Evolutionary conservation across 2,888 invertebrate genomes (phyloP).

Genomic region (Crossocerus cetratus): DNA sequence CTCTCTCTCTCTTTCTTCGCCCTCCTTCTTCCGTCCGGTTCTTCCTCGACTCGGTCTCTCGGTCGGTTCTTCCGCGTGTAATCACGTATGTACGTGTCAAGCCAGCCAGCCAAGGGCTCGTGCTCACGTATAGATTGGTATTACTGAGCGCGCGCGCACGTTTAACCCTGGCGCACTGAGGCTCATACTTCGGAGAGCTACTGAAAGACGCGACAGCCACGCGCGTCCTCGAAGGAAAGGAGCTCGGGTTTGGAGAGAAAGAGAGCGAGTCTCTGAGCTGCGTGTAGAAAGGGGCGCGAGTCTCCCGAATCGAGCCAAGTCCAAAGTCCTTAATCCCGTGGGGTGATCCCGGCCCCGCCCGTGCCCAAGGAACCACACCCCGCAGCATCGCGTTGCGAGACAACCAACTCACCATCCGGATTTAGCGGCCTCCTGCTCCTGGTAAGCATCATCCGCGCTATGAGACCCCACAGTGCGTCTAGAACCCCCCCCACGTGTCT

Average conservation of each 20-base stretch:
- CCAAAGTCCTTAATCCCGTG: conserved; percentile 67
- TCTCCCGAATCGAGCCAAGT: conserved; percentile 61
- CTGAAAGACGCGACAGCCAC: not conserved
- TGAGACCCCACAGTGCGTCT: conserved; percentile 27
- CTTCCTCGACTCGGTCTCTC: conserved; percentile 10
- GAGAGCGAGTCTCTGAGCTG: conserved; percentile 9
- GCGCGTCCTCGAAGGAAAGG: conserved; percentile 13
- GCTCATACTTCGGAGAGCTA: not conserved
- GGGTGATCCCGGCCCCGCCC: conserved; percentile 65
- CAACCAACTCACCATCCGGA: conserved; percentile 53
- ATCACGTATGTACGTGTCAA: not conserved
- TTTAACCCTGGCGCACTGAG: not conserved
- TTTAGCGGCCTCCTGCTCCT: conserved; percentile 50
- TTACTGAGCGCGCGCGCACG: not conserved
- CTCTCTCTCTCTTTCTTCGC: conserved; percentile 4
- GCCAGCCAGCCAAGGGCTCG: conserved; percentile 10
- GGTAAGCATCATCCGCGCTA: conserved; percentile 54
- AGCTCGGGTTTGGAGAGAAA: conserved; percentile 12
- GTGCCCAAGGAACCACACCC: conserved; percentile 69
- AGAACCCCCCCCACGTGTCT: not conserved
- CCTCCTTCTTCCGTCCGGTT: conserved; percentile 4
- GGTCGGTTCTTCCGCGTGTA: conserved; percentile 3
- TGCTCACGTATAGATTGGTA: not conserved
- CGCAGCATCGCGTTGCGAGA: conserved; percentile 65
- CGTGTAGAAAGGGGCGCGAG: conserved; percentile 30